Percentiles rank a stretch among this genome's conserved stretches.
phyloP scores from a whole-genome alignment of 2,113 vertebrate species.

The Urocitellus parryii region DNA sequence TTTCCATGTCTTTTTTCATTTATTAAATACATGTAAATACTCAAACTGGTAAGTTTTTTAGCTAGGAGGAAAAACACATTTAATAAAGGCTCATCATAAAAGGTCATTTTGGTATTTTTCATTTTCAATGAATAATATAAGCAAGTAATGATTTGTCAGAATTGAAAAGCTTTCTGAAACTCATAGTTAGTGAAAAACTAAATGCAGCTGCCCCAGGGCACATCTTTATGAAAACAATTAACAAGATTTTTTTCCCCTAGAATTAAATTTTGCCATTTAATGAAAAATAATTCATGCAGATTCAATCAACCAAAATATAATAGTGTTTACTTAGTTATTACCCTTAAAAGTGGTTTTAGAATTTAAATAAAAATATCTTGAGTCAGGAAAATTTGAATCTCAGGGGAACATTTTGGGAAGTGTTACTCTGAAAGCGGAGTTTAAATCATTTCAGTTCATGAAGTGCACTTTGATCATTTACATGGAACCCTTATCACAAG shows the following conservation, averaged over 20 bases:
- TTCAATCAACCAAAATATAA: constrained; percentile 71
- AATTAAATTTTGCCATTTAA: constrained; percentile 76
- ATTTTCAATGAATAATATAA: constrained; percentile 58
- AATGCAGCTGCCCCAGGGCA: constrained; percentile 51
- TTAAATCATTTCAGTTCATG: constrained; percentile 61
- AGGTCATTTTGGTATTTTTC: constrained; percentile 46
- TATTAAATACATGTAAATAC: background rate
- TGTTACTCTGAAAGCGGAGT: constrained; percentile 42
- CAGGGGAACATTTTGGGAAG: constrained; percentile 35
- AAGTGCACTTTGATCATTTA: constrained; percentile 67
- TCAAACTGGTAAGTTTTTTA: constrained; percentile 9
- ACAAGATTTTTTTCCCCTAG: constrained; percentile 2
- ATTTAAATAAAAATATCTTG: constrained; percentile 58
- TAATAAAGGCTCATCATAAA: constrained; percentile 43
- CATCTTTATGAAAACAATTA: constrained; percentile 75
- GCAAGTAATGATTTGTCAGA: constrained; percentile 22
- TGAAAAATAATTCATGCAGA: constrained; percentile 74
- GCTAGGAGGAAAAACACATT: constrained; percentile 28
- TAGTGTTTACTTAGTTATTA: constrained; percentile 70
- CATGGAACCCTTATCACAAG: constrained; percentile 23
- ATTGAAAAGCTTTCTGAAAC: constrained; percentile 67
- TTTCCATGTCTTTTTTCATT: background rate
- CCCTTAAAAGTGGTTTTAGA: constrained; percentile 57
- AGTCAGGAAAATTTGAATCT: constrained; percentile 66
- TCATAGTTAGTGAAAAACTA: constrained; percentile 52